Evolutionary conservation across 1,140 invertebrate genomes (phyloP), one percentile per base, ranked within the genome.

Genomic region (Drosophila melanica): DNA sequence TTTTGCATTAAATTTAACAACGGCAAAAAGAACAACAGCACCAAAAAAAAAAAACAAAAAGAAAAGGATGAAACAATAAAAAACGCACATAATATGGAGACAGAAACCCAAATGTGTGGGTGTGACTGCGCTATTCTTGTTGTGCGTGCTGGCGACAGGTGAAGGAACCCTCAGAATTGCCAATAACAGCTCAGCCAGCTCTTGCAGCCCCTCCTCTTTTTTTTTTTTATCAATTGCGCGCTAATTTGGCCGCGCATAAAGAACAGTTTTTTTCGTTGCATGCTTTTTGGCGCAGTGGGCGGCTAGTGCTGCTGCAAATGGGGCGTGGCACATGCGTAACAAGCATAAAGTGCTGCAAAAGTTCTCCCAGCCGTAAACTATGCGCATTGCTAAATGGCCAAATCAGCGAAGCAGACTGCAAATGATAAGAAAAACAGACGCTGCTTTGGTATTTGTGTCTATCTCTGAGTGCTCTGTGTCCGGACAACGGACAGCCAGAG

Each of bases 1-100:
- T 35, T 10, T 35, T 35, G 80, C 77, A 84, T 84, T 79, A 84
- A 79, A 84, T 69, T 84, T 66, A 79, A 79, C 81, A 84, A 79
- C 81, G 47, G 33, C 42, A 62, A 75, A 47, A 33, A 70, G 74
- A 42, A 55, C 37, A 79, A 79, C 80, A 84, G 77, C 81, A 39
- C 20, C 42, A 62, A 75, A 47, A 33, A 69, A 65, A 42, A 55
- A 23, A 33, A 14, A 33, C 63, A 65, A 42, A 55, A 23, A 33
- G 11, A 51, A 51, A 7, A 18, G 10, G 20, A n/a, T 12, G 18
- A 68, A 45, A 37, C 45, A 23, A 51, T 51, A 63, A 45, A 53
- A 54, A 11, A 75, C 60, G 57, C 75, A 71, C 76, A 84, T 63
- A 35, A 72, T 81, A 81, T 82, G 67, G 62, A 84, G 80, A 84